A percentile compares a stretch with the other conserved stretches of the same genome.
Evolutionary conservation across 2,797 vertebrate genomes (phyloP).

Genomic region (Antennarius maculatus): DNA sequence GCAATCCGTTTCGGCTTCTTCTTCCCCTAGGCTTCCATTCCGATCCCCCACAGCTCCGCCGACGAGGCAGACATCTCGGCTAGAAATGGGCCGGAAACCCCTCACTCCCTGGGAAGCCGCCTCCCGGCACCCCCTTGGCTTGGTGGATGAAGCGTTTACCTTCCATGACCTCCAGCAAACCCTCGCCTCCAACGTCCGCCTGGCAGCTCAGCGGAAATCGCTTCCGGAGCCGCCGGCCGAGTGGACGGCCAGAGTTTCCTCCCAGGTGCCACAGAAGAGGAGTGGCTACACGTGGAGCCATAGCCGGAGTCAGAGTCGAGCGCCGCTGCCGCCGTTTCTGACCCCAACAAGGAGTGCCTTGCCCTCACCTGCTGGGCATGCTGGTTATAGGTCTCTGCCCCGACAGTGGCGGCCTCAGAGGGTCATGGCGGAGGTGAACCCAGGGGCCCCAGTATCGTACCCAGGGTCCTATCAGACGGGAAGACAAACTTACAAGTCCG

Average conservation of each 20-base stretch:
- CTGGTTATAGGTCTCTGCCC: constrained; percentile 76
- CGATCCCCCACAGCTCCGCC: constrained; percentile 64
- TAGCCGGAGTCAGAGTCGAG: constrained; percentile 41
- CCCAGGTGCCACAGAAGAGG: constrained; percentile 59
- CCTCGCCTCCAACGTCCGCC: constrained; percentile 85
- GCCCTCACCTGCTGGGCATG: constrained; percentile 58
- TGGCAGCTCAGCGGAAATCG: constrained; percentile 89
- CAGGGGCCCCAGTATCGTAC: constrained; percentile 70
- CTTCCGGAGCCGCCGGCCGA: constrained; percentile 84
- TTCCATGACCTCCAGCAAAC: constrained; percentile 86
- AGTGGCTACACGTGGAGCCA: constrained; percentile 66
- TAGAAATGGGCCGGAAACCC: constrained; percentile 80
- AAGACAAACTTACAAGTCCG: constrained; percentile 81
- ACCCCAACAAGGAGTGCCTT: constrained; percentile 68
- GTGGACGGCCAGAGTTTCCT: constrained; percentile 85
- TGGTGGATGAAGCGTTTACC: constrained; percentile 91
- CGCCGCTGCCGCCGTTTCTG: constrained; percentile 50
- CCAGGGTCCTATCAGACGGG: constrained; percentile 72
- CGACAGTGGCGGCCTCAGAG: constrained; percentile 82
- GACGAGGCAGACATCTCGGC: constrained; percentile 64
- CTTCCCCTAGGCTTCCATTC: constrained; percentile 74
- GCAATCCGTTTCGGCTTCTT: constrained; percentile 73
- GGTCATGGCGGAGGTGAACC: constrained; percentile 78
- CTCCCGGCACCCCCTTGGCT: constrained; percentile 87
- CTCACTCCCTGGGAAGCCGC: constrained; percentile 94